phyloP scores from a whole-genome alignment of 2,797 vertebrate species.

The Taenioides sp. region DNA sequence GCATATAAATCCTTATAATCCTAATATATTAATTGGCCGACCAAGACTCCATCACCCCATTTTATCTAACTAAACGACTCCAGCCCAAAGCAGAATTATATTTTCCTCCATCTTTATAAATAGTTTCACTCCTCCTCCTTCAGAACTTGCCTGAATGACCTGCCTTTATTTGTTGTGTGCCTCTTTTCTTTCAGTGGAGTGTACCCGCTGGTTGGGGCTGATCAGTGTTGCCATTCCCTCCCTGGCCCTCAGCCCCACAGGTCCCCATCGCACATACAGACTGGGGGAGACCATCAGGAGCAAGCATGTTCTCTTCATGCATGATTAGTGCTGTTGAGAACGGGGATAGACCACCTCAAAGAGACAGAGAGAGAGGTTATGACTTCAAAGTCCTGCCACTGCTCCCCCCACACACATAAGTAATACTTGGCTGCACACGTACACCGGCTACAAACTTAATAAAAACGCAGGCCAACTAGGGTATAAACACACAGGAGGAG shows the following conservation, averaged over 20 bases:
- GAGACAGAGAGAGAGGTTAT: conserved; percentile 67
- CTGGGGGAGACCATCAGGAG: conserved; percentile 58
- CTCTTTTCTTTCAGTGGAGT: conserved; percentile 50
- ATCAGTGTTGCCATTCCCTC: conserved; percentile 45
- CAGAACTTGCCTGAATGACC: conserved; percentile 36
- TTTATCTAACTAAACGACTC: too few relatives aligned
- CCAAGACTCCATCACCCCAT: too few relatives aligned
- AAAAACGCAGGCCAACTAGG: conserved; percentile 53
- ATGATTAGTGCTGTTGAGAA: conserved; percentile 74
- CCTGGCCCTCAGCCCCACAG: conserved; percentile 20
- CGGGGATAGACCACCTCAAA: conserved; percentile 75
- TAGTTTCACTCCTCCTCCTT: neutral
- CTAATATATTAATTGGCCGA: too few relatives aligned
- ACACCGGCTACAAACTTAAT: conserved; percentile 52
- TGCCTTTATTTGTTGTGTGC: conserved; percentile 55
- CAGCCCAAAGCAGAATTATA: neutral
- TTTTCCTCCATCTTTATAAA: neutral
- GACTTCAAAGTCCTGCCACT: conserved; percentile 73
- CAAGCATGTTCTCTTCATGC: conserved; percentile 76
- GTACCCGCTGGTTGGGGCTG: conserved; percentile 64
- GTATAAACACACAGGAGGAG: conserved; percentile 53
- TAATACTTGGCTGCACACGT: conserved; percentile 10
- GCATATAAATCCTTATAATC: too few relatives aligned
- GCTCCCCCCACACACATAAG: conserved; percentile 14
- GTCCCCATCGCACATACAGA: conserved; percentile 30